phyloP scores from a whole-genome alignment of 2,113 vertebrate genomes.

The Aphyosemion australe region DNA sequence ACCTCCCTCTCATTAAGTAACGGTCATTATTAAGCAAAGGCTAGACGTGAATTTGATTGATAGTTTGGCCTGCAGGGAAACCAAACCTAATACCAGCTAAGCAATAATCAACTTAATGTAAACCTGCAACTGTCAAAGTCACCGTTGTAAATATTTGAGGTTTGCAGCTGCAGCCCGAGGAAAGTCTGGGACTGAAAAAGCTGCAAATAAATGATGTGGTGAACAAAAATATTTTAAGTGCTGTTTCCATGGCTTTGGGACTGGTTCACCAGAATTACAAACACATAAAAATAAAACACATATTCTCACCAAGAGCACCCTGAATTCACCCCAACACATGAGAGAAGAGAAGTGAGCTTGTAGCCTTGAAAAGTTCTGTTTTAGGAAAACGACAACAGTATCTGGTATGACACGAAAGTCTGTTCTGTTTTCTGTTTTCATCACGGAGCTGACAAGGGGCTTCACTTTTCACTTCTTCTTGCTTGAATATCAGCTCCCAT shows the following conservation, averaged over 20 bases:
- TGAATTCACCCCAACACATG: neutral
- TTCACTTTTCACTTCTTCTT: constrained; percentile 17
- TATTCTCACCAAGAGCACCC: neutral
- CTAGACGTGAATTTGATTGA: constrained; percentile 63
- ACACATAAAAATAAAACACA: constrained; percentile 2
- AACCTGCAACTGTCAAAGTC: constrained; percentile 47
- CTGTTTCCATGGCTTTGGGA: constrained; percentile 4
- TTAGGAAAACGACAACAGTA: constrained; percentile 5
- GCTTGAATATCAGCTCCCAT: constrained; percentile 1
- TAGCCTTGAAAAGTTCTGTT: neutral
- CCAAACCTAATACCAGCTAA: constrained; percentile 64
- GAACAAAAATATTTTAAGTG: constrained; percentile 27
- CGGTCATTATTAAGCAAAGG: constrained; percentile 62
- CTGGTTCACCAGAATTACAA: constrained; percentile 4
- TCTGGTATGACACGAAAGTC: neutral
- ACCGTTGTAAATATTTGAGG: constrained; percentile 39
- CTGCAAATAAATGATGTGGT: constrained; percentile 35
- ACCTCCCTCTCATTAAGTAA: constrained; percentile 74
- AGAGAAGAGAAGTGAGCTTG: neutral
- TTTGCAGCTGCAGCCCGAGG: constrained; percentile 33
- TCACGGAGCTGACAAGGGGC: neutral
- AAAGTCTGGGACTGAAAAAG: constrained; percentile 14
- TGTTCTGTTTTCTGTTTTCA: neutral
- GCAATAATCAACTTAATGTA: constrained; percentile 68
- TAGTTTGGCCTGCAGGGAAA: constrained; percentile 53